Evolutionary conservation across 1,140 invertebrate genomes (phyloP).

Genomic region (Pachypsylla venusta): DNA sequence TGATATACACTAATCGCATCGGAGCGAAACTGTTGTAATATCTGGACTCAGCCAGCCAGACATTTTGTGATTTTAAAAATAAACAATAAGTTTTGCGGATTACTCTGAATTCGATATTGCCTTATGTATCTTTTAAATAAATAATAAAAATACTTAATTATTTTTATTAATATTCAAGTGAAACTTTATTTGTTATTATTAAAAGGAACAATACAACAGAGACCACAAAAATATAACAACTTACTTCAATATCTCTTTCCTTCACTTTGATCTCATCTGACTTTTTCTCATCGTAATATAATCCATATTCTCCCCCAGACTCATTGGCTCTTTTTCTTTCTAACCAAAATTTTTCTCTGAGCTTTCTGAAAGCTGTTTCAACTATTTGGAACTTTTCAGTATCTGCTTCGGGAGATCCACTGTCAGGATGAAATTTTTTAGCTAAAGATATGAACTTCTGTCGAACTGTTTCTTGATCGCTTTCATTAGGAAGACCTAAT

Average conservation of each 20-base stretch:
- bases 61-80: no score
- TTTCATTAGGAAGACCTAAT: constrained; percentile 45
- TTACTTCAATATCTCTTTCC: constrained; percentile 37
- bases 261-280: constrained; percentile 35
- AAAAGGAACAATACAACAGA: no score
- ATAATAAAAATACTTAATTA: background rate
- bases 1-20: no score
- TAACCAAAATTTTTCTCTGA: constrained; percentile 32
- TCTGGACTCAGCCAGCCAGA: no score
- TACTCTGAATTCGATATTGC: no score
- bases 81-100: no score
- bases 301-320: constrained; percentile 30
- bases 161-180: no score
- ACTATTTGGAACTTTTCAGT: constrained; percentile 55
- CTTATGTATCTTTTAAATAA: no score
- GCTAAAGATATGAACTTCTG: constrained; percentile 55
- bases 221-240: background rate
- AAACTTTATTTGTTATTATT: no score
- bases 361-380: constrained; percentile 38
- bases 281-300: constrained; percentile 33
- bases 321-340: constrained; percentile 27
- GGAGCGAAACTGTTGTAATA: no score
- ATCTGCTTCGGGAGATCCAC: constrained; percentile 45
- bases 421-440: constrained; percentile 71
- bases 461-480: constrained; percentile 52